Evolutionary conservation across 2,113 vertebrate genomes (phyloP).

Genomic region (Muntiacus muntjak): DNA sequence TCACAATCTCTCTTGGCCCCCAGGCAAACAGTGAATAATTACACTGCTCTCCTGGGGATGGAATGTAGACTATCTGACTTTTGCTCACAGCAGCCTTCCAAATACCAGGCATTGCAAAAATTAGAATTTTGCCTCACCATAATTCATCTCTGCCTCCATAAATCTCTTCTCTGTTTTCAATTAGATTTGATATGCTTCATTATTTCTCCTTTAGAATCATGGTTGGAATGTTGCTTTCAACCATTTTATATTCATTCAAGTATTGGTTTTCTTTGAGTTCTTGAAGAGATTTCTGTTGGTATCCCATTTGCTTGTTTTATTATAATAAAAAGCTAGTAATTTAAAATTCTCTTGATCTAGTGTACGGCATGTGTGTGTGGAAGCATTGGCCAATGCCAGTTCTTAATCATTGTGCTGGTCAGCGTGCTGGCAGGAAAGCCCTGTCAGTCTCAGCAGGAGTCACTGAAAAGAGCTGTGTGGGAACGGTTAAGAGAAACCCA

Average conservation of each 20-base stretch:
- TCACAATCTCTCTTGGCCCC: background rate
- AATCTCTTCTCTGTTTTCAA: background rate
- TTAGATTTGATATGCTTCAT: background rate
- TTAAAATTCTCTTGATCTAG: background rate
- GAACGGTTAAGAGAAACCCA: background rate
- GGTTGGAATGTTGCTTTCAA: conserved; percentile 2
- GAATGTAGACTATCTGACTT: background rate
- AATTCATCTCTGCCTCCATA: background rate
- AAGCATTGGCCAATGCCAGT: background rate
- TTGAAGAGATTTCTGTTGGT: background rate
- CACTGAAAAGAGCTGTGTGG: background rate
- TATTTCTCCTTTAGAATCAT: conserved; percentile 30
- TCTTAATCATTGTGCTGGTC: background rate
- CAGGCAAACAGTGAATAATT: background rate
- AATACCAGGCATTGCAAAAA: background rate
- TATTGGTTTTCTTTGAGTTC: background rate
- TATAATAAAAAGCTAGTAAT: background rate
- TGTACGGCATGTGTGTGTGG: background rate
- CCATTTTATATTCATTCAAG: background rate
- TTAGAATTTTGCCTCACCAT: background rate
- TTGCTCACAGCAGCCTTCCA: background rate
- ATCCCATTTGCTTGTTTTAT: background rate
- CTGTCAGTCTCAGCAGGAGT: background rate
- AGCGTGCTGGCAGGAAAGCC: background rate
- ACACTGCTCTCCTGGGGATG: background rate